Evolutionary conservation across 1,140 invertebrate species (phyloP).

Genomic region (Hyles vespertilio): DNA sequence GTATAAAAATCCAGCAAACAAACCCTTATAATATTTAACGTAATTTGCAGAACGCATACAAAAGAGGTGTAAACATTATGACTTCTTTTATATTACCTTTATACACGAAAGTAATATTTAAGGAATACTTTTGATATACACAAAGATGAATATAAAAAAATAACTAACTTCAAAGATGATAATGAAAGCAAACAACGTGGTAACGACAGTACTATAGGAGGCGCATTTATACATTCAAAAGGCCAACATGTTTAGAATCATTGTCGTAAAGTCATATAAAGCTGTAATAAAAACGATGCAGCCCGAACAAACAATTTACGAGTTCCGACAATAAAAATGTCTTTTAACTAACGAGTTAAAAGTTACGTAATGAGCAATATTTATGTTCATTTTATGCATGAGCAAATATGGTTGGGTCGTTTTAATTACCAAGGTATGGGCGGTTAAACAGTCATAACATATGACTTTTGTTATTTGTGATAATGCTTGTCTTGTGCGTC

Average conservation of each 20-base stretch:
- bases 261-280: slow-evolving; percentile 18
- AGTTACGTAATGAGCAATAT: slow-evolving; percentile 28
- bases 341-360: slow-evolving; percentile 12
- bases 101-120: too few species aligned
- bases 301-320: slow-evolving; percentile 18
- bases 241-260: too few species aligned
- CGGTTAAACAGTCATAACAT: slow-evolving; percentile 17
- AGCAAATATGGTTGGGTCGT: slow-evolving; percentile 36
- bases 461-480: slow-evolving; percentile 4
- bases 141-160: too few species aligned
- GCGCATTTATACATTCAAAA: neutral
- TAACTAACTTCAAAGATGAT: too few species aligned
- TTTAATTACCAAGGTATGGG: slow-evolving; percentile 27
- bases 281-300: slow-evolving; percentile 8
- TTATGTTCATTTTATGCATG: slow-evolving; percentile 55
- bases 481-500: neutral
- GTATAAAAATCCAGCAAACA: too few species aligned
- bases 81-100: too few species aligned
- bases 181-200: too few species aligned
- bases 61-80: too few species aligned
- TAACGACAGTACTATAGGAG: neutral
- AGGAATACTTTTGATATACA: too few species aligned
- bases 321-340: slow-evolving; percentile 11
- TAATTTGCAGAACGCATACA: too few species aligned
- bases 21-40: too few species aligned